Percentiles rank a stretch among this genome's conserved stretches.
Evolutionary conservation across 2,797 vertebrate species (phyloP).

Genomic region (Prionace glauca): DNA sequence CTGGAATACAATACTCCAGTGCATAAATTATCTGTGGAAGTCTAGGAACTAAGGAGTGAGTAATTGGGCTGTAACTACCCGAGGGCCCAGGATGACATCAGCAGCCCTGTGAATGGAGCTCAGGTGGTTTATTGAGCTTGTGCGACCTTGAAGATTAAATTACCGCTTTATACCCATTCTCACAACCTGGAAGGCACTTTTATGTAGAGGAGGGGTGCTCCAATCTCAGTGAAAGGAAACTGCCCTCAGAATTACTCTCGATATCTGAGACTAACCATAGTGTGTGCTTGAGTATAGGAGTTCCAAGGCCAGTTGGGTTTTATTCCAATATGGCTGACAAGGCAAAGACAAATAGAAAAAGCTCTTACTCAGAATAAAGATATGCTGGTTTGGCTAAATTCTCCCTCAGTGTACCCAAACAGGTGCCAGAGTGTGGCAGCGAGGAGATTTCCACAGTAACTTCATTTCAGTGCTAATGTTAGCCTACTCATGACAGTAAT

Average conservation of each 20-base stretch:
- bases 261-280: neutral
- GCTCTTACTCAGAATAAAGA: neutral
- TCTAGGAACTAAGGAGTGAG: neutral
- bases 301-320: neutral
- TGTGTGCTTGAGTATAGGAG: neutral
- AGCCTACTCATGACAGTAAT: no score
- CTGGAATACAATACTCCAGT: slow-evolving; percentile 13
- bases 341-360: neutral
- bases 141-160: slow-evolving; percentile 19
- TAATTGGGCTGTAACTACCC: slow-evolving; percentile 22
- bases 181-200: neutral
- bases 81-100: slow-evolving; percentile 8
- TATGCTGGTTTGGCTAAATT: no score
- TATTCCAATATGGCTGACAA: neutral
- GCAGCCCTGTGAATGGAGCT: neutral
- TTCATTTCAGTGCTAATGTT: no score
- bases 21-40: slow-evolving; percentile 24
- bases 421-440: no score
- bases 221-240: neutral
- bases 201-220: no score
- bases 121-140: slow-evolving; percentile 16
- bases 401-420: no score
- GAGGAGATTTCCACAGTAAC: no score
- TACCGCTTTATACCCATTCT: neutral
- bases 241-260: neutral